Conservation (phyloP, 2,888 invertebrate species). For the Nemotelus pantherinus region DNA sequence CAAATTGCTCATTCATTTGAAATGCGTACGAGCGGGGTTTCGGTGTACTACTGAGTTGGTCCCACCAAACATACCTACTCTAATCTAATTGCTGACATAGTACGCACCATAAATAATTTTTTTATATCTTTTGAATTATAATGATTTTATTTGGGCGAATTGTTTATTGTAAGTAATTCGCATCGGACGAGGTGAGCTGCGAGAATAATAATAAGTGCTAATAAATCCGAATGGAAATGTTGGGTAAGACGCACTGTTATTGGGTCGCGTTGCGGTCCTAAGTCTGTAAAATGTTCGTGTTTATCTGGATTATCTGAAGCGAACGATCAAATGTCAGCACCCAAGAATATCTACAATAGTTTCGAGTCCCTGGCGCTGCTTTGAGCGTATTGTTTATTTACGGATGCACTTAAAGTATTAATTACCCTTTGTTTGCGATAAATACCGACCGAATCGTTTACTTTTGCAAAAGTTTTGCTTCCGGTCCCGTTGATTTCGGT, state of each 20-base stretch:
- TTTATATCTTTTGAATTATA: neutral
- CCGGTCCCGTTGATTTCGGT: neutral
- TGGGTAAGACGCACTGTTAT: neutral
- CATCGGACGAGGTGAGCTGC: neutral
- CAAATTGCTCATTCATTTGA: neutral
- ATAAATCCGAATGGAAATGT: neutral
- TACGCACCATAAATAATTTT: conserved; percentile 30
- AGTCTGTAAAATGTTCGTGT: neutral
- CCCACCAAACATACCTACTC: too few species aligned
- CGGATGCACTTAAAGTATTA: neutral
- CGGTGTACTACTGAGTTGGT: too few species aligned
- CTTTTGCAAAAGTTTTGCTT: neutral
- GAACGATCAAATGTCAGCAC: neutral
- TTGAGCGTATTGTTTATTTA: neutral
- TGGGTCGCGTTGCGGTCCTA: neutral
- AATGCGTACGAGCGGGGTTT: too few species aligned
- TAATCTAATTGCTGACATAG: conserved; percentile 15
- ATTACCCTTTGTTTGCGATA: neutral
- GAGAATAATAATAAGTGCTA: neutral
- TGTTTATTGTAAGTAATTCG: neutral
- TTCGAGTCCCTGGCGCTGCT: neutral
- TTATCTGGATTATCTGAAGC: neutral
- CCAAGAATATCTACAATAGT: too few species aligned
- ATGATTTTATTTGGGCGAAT: neutral
- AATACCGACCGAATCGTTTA: neutral